Evolutionary conservation across 2,113 vertebrate genomes (phyloP).

Genomic region (Leucoraja erinaceus): DNA sequence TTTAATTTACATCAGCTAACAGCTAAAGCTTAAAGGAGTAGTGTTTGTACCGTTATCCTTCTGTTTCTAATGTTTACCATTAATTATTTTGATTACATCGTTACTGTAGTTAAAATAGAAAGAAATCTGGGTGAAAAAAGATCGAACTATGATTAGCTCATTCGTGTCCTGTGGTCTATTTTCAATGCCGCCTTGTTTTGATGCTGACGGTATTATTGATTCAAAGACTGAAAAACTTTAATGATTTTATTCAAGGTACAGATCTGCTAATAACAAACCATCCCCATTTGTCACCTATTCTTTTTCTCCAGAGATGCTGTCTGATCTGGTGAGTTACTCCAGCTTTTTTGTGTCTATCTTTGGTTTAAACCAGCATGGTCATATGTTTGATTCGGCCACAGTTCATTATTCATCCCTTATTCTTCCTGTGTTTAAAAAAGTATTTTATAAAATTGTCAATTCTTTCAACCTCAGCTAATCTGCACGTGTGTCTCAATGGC

Average conservation of each 20-base stretch:
- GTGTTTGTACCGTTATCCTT: too few relatives aligned
- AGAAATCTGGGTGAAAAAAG: neutral
- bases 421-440: neutral
- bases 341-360: too few relatives aligned
- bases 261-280: neutral
- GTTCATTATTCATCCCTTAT: neutral
- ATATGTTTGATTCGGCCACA: neutral
- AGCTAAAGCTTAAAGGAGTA: neutral
- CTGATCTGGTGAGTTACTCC: too few relatives aligned
- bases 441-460: conserved; percentile 16
- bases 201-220: neutral
- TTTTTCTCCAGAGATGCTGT: too few relatives aligned
- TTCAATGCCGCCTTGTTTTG: neutral
- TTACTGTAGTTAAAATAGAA: neutral
- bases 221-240: neutral
- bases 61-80: neutral
- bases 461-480: neutral
- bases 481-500: neutral
- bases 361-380: neutral
- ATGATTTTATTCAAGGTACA: neutral
- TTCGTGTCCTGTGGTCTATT: neutral
- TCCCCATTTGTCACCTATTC: too few relatives aligned
- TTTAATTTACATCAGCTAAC: neutral
- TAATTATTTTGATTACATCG: neutral
- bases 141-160: too few relatives aligned